Base-by-base conservation (phyloP, 2,797 vertebrate genomes). In the Dendrocincla tyrannina region DNA sequence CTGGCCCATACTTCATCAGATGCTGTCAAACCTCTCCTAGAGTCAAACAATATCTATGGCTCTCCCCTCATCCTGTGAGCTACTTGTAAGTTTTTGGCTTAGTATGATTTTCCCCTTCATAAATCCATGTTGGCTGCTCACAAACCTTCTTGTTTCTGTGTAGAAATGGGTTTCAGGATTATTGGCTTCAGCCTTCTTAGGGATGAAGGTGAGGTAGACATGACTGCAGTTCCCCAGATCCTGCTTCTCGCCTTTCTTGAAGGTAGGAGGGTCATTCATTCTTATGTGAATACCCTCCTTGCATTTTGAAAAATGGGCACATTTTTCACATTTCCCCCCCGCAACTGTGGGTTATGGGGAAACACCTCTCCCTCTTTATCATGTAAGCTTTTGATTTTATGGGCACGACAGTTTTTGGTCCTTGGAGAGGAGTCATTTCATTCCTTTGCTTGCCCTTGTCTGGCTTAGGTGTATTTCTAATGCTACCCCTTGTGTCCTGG, bases 251-350 rank as follows among this genome's bases (percentile, higher is more conserved):
- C 13, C 10, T 24, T 60, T 49, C 30, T 35, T 53, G 33, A 85
- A 58, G 47, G 27, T 6, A 17, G 15, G 7, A 39, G 9, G 22
- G 11, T 13, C 3, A 11, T 56, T 78, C 2, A 13, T 32, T 90
- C 42, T 78, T 70, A 5, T 4, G 30, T 15, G 6, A 47, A 39
- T 2, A 2, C 24, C 82, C 8, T 67, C 11, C 4, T 25, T 74
- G 27, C 11, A 17, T 70, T 50, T 70, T 58, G 24, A 50, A 69
- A 63, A 63, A 25, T 28, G 22, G 14, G 35, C 10, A 33, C 2
- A 1, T 44, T 42, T 59, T 80, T 63, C 23, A 55, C 6, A 3
- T n/a, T 60, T 59, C 1, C 0, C 4, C 12, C 17, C 20, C 7
- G 11, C 13, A 52, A 0, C 7, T n/a, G 6, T 24, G 11, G 4